Conservation (phyloP, 1,140 invertebrate species). For the Cyphomyrmex costatus region DNA sequence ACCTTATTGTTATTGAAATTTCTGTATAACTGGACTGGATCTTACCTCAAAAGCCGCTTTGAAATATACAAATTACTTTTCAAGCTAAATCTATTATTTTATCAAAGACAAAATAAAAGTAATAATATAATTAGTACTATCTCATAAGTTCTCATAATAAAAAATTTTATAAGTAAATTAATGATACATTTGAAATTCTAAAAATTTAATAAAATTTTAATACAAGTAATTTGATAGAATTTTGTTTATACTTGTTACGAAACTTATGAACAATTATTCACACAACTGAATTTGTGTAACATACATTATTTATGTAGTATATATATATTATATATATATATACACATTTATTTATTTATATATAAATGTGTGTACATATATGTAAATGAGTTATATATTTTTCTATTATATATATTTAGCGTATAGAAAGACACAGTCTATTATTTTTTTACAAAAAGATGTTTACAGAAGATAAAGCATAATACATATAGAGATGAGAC, state of each 20-base stretch:
- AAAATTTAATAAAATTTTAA: conserved; percentile 29
- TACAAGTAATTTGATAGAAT: not conserved
- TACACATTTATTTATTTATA: no score
- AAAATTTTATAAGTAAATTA: conserved; percentile 24
- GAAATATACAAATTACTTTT: conserved; percentile 18
- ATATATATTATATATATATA: no score
- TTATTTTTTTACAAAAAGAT: conserved; percentile 46
- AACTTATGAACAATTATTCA: conserved; percentile 25
- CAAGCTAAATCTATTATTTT: not conserved
- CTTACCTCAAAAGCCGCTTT: not conserved
- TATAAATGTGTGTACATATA: no score
- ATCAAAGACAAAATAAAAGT: conserved; percentile 3
- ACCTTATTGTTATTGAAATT: conserved; percentile 18
- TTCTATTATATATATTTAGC: conserved; percentile 34
- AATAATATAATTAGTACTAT: not conserved
- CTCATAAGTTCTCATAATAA: not conserved
- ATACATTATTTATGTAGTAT: no score
- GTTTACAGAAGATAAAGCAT: conserved; percentile 8
- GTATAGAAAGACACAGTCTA: conserved; percentile 27
- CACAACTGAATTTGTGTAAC: not conserved
- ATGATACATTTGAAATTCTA: conserved; percentile 4
- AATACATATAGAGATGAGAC: conserved; percentile 9
- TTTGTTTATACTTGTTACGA: conserved; percentile 2
- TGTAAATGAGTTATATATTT: conserved; percentile 24
- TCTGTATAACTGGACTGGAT: conserved; percentile 5